Evolutionary conservation across 2,113 vertebrate genomes (phyloP).

Genomic region (Corythornis vintsioides): DNA sequence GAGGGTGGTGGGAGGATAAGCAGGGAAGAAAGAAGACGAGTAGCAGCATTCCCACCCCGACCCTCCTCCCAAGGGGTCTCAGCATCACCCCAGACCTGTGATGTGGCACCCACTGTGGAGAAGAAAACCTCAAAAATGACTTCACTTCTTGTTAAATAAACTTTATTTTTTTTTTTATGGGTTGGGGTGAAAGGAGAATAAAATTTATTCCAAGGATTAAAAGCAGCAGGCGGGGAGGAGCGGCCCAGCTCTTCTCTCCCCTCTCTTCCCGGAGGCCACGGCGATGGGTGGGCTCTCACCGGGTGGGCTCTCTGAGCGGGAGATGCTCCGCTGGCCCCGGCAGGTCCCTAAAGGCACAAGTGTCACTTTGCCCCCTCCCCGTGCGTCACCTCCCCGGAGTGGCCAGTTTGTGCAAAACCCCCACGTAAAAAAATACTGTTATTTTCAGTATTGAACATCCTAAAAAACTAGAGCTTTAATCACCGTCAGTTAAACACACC

Average conservation of each 20-base stretch:
- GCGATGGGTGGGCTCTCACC: not conserved
- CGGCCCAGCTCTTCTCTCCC: not conserved
- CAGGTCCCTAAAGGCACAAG: slow-evolving; percentile 60
- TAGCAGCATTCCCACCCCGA: not conserved
- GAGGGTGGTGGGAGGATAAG: not conserved
- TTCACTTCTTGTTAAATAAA: slow-evolving; percentile 7
- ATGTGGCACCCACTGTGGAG: accelerated
- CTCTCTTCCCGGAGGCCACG: not conserved
- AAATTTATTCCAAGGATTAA: slow-evolving; percentile 6
- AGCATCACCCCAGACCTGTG: not conserved
- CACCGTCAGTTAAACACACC: not conserved
- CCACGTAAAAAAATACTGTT: slow-evolving; percentile 15
- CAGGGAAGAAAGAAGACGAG: not conserved
- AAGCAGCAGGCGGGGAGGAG: not conserved
- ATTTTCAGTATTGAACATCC: not conserved
- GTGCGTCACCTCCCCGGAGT: not conserved
- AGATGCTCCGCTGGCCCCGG: accelerated
- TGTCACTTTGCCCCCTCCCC: not conserved
- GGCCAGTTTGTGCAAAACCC: slow-evolving; percentile 29
- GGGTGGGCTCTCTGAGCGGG: not conserved
- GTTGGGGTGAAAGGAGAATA: slow-evolving; percentile 31
- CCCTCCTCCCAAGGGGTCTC: accelerated
- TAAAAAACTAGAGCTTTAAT: slow-evolving; percentile 61
- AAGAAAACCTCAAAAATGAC: not conserved
- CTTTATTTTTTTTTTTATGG: not conserved